Conservation (phyloP, 2,113 vertebrate species). For the Scomber scombrus region DNA sequence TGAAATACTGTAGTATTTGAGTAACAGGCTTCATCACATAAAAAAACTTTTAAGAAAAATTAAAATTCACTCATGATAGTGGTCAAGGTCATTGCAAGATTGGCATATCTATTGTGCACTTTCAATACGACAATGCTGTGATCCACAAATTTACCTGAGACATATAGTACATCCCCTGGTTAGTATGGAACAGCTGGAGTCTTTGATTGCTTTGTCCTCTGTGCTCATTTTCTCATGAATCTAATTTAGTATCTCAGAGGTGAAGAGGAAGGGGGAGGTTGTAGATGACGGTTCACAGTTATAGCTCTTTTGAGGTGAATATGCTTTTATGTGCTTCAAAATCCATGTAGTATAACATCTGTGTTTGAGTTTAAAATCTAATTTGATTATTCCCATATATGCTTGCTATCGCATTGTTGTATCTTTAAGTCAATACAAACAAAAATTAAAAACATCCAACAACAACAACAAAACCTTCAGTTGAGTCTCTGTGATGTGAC, state of each 20-base stretch:
- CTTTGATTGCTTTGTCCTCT: conserved; percentile 66
- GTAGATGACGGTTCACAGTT: conserved; percentile 20
- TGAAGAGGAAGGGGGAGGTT: conserved; percentile 27
- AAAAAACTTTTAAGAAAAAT: conserved; percentile 34
- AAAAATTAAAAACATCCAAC: too few species aligned
- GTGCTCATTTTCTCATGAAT: conserved; percentile 62
- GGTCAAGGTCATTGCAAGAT: conserved; percentile 59
- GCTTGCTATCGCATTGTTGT: background rate
- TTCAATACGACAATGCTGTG: conserved; percentile 28
- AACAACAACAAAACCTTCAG: background rate
- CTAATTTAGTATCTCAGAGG: conserved; percentile 57
- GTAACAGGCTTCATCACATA: conserved; percentile 1
- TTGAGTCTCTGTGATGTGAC: background rate
- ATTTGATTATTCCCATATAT: background rate
- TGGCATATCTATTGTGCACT: conserved; percentile 35
- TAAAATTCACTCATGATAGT: conserved; percentile 31
- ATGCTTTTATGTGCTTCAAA: conserved; percentile 22
- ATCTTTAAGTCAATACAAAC: background rate
- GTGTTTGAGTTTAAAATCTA: background rate
- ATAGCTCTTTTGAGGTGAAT: conserved; percentile 20
- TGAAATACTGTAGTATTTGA: conserved; percentile 16
- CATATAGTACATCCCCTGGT: conserved; percentile 39
- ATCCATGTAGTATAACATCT: background rate
- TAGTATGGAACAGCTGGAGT: conserved; percentile 58
- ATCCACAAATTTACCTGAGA: conserved; percentile 41